Base-by-base conservation (phyloP, 2,888 invertebrate species). In the Oscheius myriophilus region DNA sequence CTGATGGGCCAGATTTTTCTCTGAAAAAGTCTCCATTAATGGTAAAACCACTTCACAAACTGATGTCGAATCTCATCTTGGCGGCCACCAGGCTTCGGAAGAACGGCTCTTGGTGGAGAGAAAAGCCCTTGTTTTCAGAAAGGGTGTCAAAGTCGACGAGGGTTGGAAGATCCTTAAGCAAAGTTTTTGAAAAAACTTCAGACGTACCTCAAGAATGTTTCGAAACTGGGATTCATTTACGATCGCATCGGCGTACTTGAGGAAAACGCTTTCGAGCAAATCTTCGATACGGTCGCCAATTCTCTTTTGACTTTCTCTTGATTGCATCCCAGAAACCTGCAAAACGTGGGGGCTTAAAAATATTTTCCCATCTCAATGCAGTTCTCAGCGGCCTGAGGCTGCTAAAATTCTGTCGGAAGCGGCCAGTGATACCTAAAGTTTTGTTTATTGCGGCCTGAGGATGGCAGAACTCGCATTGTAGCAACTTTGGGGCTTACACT, bases 41-140 rank as follows among this genome's bases (percentile, higher is more conserved):
- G 4, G n/a, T 39, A 65, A 71, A 16, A 25, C 11, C 7, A 3
- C 21, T 45, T 1, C 25, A 71, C 70, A 65, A 6, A 75, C 78
- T 70, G 55, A 77, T 69, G 12, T 65, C 53, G 26, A 67, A 73
- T 23, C 67, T 64, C 25, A 77, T 69, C 16, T 74, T 63, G 2
- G 81, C 75, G 57, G 79, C 78, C 39, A 84, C 64, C 55, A 84
- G 66, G 4, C 80, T 76, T 46, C 82, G 73, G 74, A 84, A 84
- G 72, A 81, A 84, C 1, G 83, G 83, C 62, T 84, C 84, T 4
- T 46, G 66, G 23, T 69, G 43, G 11, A 79, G 63, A 0, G 57
- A 54, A 66, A 79, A 79, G 43, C 79, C 79, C 4, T 25, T 52
- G 33, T 54, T 42, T 45, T 51, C 52, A 3, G 25, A 58, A 21